A percentile compares a stretch with the other conserved stretches of the same genome.
These are phyloP conservation scores for Melitaea athalia DNA, from an alignment of 2,888 invertebrate species.

Conservation along the genomic window DNA sequence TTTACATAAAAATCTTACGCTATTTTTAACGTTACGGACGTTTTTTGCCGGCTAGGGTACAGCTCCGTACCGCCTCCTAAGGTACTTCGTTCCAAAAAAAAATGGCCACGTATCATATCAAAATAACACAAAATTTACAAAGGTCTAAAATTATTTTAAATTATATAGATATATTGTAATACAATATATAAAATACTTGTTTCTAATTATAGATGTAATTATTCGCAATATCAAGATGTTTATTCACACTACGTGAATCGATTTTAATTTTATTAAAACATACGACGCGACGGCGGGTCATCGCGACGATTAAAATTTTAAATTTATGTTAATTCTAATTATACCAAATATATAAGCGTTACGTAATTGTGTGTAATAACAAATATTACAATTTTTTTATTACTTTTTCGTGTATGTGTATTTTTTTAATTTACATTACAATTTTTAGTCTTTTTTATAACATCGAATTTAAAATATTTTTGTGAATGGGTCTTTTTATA, in stretches of 20 bases:
- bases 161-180: not conserved
- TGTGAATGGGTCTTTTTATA: not conserved
- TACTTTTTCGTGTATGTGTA: not conserved
- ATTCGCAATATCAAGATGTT: constrained; percentile 23
- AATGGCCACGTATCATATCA: constrained; percentile 17
- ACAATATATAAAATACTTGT: constrained; percentile 14
- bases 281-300: constrained; percentile 22
- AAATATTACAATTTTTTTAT: constrained; percentile 10
- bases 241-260: constrained; percentile 29
- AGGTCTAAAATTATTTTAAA: not conserved
- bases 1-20: too few relatives aligned
- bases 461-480: not conserved
- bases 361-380: constrained; percentile 20
- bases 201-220: constrained; percentile 25
- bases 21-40: too few relatives aligned
- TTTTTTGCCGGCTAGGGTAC: too few relatives aligned
- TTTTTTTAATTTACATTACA: not conserved
- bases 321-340: constrained; percentile 40
- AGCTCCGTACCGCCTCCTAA: too few relatives aligned
- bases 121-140: not conserved
- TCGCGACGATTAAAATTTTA: constrained; percentile 37
- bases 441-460: not conserved
- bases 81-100: constrained; percentile 3
- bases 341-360: constrained; percentile 23
- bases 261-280: constrained; percentile 32